Evolutionary conservation across 2,797 vertebrate species (phyloP).

Genomic region (Nannoperca obscura): DNA sequence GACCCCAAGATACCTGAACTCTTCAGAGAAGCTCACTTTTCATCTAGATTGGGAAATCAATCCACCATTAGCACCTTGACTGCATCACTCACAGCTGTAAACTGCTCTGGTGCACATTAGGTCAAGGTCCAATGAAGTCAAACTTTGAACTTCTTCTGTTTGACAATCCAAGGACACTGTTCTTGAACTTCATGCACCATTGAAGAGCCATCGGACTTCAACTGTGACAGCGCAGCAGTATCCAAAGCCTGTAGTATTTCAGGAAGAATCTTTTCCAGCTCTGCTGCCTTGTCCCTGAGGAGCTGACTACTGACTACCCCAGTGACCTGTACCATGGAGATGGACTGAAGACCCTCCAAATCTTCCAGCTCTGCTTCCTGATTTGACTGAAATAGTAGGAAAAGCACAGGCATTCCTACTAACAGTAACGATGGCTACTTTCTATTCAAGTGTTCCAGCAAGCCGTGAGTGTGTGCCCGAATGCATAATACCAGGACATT

Average conservation of each 20-base stretch:
- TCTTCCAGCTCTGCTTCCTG: not conserved
- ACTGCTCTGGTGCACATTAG: not conserved
- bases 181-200: slow-evolving; percentile 7
- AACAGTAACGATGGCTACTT: not conserved
- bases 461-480: not conserved
- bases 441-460: not conserved
- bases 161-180: not conserved
- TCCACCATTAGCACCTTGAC: not conserved
- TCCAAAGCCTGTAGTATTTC: slow-evolving; percentile 9
- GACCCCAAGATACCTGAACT: slow-evolving; percentile 4
- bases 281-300: not conserved
- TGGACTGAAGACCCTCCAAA: slow-evolving; percentile 16
- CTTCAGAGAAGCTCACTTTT: not conserved
- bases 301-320: slow-evolving; percentile 11
- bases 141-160: not conserved
- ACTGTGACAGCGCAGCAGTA: slow-evolving; percentile 9
- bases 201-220: not conserved
- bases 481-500: not conserved
- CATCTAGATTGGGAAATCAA: slow-evolving; percentile 18
- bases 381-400: not conserved
- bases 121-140: slow-evolving; percentile 1
- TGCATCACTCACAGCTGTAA: not conserved
- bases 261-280: slow-evolving; percentile 4
- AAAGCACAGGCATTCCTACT: not conserved
- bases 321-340: slow-evolving; percentile 23